These are phyloP conservation scores for Rhyacichthys aspro DNA, from an alignment of 2,797 vertebrate species.

Conservation along the genomic window DNA sequence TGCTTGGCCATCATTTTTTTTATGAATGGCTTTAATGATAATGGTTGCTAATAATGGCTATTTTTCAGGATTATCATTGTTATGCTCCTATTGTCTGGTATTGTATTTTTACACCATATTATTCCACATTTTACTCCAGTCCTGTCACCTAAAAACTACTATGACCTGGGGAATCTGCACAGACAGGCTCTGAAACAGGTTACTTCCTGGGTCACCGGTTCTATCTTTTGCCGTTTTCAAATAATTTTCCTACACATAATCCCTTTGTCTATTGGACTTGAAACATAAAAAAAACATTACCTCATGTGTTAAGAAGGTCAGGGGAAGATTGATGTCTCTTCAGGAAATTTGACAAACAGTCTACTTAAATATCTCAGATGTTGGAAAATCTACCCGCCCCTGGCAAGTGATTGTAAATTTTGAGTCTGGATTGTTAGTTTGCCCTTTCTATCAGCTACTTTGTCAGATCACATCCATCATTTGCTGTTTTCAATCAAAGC, in stretches of 20 bases:
- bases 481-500: constrained; percentile 10
- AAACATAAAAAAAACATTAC: constrained; percentile 5
- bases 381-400: constrained; percentile 7
- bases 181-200: no score
- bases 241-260: neutral
- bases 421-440: constrained; percentile 6
- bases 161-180: no score
- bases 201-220: no score
- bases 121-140: no score
- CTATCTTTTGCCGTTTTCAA: no score
- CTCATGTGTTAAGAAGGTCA: neutral
- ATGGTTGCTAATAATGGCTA: no score
- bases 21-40: constrained; percentile 3
- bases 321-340: constrained; percentile 16
- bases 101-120: no score
- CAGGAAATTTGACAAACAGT: constrained; percentile 24
- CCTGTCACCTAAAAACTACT: no score
- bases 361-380: constrained; percentile 11
- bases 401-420: constrained; percentile 17
- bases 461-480: constrained; percentile 10
- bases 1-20: constrained; percentile 4
- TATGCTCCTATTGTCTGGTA: no score
- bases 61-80: no score
- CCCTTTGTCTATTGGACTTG: neutral
- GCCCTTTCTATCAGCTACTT: constrained; percentile 9